Base-by-base conservation (phyloP, 2,888 invertebrate genomes). In the Hypomecis punctinalis region DNA sequence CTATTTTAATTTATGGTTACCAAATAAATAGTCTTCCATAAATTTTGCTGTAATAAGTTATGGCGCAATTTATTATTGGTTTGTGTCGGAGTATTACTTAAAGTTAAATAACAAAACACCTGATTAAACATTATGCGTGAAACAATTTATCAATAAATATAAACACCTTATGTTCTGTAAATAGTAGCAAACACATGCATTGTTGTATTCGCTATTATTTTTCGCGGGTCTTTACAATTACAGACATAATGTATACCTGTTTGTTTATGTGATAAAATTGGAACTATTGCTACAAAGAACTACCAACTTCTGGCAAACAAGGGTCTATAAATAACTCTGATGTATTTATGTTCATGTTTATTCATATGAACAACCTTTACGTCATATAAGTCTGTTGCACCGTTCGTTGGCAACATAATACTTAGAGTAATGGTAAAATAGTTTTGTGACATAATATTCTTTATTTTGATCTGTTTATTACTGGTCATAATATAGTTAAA, bases 101-200 rank as follows among this genome's bases (percentile, higher is more conserved):
- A 36, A 51, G 8, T 39, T 11, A 9, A 5, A 33, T 33, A 6
- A 36, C 33, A 6, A 52, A 42, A 5, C 52, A 42, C 8, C 40
- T 52, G 52, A 33, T 42, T 10, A 40, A 42, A 42, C 39, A 39
- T 13, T 51, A 13, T 11, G 9, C 5, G 13, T 23, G 23, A 10
- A 40, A 42, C 52, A 52, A 52, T 52, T 40, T 52, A 52, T 52
- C 52, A 52, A 40, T 52, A 52, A 52, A 52, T 52, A 52, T 52
- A 52, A 45, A 55, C 55, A 55, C 11, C 37, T 45, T 35, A 6
- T 46, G 39, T 47, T 35, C 55, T 11, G 55, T 13, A 39, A 47
- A 56, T 8, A 47, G 13, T 9, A n/a, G 37, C 40, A 37, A 46
- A 47, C 9, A 54, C 33, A 40, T 37, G n/a, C 23, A 37, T 55